Conservation (phyloP, 2,113 vertebrate species). For the Carassius carassius region DNA sequence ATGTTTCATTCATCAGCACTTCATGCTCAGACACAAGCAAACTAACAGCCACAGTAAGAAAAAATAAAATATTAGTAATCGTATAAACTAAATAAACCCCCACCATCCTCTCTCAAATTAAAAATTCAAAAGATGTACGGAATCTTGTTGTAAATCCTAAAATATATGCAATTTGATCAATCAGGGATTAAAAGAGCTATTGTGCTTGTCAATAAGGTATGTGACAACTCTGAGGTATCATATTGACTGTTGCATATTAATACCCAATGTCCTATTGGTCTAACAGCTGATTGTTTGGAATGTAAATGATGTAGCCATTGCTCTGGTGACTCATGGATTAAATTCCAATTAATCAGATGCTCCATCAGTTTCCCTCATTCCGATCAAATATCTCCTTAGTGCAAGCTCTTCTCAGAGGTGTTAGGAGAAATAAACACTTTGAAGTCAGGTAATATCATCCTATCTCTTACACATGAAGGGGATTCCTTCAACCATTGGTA, state of each 20-base stretch:
- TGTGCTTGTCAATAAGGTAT: slow-evolving; percentile 80
- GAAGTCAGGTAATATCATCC: slow-evolving; percentile 66
- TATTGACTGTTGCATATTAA: slow-evolving; percentile 86
- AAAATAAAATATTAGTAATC: slow-evolving; percentile 12
- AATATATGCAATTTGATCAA: slow-evolving; percentile 79
- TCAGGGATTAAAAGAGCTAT: slow-evolving; percentile 79
- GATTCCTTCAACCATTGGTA: too few relatives aligned
- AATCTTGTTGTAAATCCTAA: slow-evolving; percentile 72
- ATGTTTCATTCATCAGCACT: too few relatives aligned
- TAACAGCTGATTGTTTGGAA: slow-evolving; percentile 94
- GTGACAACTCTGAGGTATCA: slow-evolving; percentile 75
- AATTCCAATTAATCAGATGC: slow-evolving; percentile 99
- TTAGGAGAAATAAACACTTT: slow-evolving; percentile 92
- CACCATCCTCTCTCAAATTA: slow-evolving; percentile 65
- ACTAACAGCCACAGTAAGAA: too few relatives aligned
- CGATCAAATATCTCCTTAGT: slow-evolving; percentile 95
- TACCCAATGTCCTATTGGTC: slow-evolving; percentile 83
- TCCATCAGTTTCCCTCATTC: slow-evolving; percentile 97
- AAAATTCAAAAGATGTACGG: slow-evolving; percentile 76
- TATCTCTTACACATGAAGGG: background rate
- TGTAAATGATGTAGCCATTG: slow-evolving; percentile 94
- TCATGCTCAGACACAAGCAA: too few relatives aligned
- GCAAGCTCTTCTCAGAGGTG: slow-evolving; percentile 81
- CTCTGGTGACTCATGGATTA: slow-evolving; percentile 95
- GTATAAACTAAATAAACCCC: slow-evolving; percentile 12